Percentiles rank a stretch among this genome's conserved stretches.
Evolutionary conservation across 2,797 vertebrate species (phyloP).

Genomic region (Gadopsis marmoratus): DNA sequence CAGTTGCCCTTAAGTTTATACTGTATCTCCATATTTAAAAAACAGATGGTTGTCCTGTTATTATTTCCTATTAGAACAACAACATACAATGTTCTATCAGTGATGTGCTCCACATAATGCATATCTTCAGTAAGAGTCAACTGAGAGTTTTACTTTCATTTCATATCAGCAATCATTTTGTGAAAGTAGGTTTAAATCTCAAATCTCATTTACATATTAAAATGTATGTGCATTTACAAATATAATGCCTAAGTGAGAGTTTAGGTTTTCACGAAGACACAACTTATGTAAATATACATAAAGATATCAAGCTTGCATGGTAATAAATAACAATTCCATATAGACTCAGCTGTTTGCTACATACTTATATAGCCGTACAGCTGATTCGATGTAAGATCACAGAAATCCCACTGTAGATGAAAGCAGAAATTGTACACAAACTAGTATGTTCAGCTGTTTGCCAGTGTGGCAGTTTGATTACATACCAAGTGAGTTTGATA

Average conservation of each 20-base stretch:
- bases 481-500: conserved; percentile 47
- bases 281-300: neutral
- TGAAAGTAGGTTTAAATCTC: neutral
- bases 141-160: neutral
- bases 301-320: neutral
- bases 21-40: neutral
- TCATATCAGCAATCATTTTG: neutral
- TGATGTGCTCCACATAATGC: neutral
- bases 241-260: neutral
- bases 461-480: conserved; percentile 34
- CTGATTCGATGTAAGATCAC: neutral
- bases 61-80: neutral
- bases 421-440: conserved; percentile 9
- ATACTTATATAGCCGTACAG: neutral
- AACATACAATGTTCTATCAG: neutral
- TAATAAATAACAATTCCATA: neutral
- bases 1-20: neutral
- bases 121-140: neutral
- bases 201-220: neutral
- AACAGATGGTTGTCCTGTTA: neutral
- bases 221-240: neutral
- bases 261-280: neutral
- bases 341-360: neutral
- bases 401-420: neutral
- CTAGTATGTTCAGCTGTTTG: conserved; percentile 12